Percentiles rank a stretch among this genome's conserved stretches.
Evolutionary conservation across 2,113 vertebrate species (phyloP).

Genomic region (Eulacestoma nigropectus): DNA sequence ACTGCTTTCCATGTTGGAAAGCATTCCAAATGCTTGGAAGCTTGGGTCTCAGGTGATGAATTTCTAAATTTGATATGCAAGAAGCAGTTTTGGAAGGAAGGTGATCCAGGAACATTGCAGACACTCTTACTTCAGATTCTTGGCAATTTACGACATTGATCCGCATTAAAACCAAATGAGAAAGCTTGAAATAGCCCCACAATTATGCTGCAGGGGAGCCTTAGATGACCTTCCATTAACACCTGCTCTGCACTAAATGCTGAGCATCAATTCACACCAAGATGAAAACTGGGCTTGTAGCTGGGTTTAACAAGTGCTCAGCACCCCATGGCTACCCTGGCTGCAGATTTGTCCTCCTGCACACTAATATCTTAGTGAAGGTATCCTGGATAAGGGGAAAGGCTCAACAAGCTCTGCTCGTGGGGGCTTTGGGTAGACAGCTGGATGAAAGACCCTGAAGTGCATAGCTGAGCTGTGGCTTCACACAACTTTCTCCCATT

Average conservation of each 20-base stretch:
- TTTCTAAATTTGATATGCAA: not conserved
- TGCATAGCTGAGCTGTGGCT: not conserved
- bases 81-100: not conserved
- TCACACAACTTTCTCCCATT: not conserved
- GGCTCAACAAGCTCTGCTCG: not conserved
- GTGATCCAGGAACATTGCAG: not conserved
- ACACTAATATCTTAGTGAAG: not conserved
- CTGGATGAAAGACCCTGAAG: not conserved
- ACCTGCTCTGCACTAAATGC: not conserved
- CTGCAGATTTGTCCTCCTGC: not conserved
- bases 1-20: not conserved
- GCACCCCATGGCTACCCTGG: not conserved
- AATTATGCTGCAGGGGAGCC: slow-evolving; percentile 11
- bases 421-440: not conserved
- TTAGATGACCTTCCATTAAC: slow-evolving; percentile 52
- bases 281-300: not conserved
- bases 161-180: slow-evolving; percentile 36
- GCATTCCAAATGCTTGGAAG: not conserved
- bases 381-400: not conserved
- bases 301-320: not conserved
- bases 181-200: slow-evolving; percentile 42
- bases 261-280: not conserved
- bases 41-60: not conserved
- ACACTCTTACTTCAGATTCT: not conserved
- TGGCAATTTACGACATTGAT: slow-evolving; percentile 6